Conservation (phyloP, 1,140 invertebrate species). For the Coptotermes formosanus region DNA sequence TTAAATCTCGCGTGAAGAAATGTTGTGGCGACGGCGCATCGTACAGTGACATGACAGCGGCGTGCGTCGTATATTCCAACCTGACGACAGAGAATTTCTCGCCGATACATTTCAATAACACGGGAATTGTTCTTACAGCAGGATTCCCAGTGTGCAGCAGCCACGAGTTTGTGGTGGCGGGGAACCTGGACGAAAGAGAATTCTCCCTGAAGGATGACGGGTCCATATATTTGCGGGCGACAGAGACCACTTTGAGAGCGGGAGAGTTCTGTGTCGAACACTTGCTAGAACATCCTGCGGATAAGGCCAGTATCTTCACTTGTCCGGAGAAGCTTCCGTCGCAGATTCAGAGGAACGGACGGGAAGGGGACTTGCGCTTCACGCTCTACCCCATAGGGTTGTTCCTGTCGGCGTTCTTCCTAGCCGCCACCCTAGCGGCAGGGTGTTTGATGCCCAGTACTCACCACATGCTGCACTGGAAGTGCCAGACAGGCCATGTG, state of each 20-base stretch:
- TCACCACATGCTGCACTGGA: constrained; percentile 81
- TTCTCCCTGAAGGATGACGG: neutral
- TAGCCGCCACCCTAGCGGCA: constrained; percentile 71
- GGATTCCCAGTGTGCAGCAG: constrained; percentile 55
- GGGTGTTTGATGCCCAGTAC: constrained; percentile 72
- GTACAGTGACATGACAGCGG: constrained; percentile 55
- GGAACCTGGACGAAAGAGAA: constrained; percentile 42
- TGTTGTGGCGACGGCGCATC: constrained; percentile 58
- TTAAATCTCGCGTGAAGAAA: constrained; percentile 49
- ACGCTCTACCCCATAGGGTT: constrained; percentile 71
- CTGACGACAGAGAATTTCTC: constrained; percentile 57
- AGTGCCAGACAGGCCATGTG: constrained; percentile 80
- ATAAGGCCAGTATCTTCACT: constrained; percentile 58
- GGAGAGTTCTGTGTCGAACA: constrained; percentile 63
- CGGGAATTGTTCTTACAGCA: constrained; percentile 32
- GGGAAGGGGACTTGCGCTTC: constrained; percentile 54
- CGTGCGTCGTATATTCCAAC: constrained; percentile 44
- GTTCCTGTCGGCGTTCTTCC: constrained; percentile 72
- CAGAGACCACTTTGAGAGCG: constrained; percentile 42
- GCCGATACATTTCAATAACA: constrained; percentile 44
- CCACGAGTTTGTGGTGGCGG: constrained; percentile 47
- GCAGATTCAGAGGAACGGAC: neutral
- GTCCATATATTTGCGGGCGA: constrained; percentile 34
- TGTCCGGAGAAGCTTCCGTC: constrained; percentile 45
- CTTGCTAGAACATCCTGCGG: constrained; percentile 51